Evolutionary conservation across 2,113 vertebrate genomes (phyloP).

Genomic region (Leiothrix lutea): DNA sequence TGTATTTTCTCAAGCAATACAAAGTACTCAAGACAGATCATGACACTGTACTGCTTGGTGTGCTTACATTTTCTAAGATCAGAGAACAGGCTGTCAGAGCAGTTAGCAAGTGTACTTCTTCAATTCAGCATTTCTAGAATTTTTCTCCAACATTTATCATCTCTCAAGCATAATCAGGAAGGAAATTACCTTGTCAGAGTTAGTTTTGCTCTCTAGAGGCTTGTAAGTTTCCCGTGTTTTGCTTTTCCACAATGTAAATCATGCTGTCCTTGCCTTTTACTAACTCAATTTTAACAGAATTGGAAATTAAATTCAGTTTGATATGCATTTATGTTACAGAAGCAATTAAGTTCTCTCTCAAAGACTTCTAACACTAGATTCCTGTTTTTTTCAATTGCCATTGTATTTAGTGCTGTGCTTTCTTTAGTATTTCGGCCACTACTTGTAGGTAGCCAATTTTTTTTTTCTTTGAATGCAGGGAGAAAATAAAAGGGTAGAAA

Average conservation of each 20-base stretch:
- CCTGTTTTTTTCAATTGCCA: neutral
- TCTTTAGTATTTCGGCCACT: neutral
- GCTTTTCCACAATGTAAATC: neutral
- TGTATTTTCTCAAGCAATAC: neutral
- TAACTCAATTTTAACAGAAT: neutral
- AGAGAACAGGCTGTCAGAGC: neutral
- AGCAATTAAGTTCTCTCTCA: neutral
- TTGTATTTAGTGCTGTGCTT: neutral
- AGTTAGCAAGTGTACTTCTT: neutral
- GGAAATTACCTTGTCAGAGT: slow-evolving; percentile 10
- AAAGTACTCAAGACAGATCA: neutral
- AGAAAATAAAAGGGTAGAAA: neutral
- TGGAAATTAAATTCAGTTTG: neutral
- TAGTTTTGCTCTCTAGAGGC: neutral
- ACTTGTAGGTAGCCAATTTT: neutral
- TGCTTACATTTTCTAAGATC: slow-evolving; percentile 7
- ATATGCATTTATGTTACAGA: neutral
- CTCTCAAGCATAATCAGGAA: slow-evolving; percentile 14
- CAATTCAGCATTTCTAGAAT: neutral
- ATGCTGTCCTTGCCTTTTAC: neutral
- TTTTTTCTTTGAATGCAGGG: neutral
- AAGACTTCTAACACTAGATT: neutral
- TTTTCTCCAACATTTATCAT: neutral
- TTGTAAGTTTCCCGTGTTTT: neutral
- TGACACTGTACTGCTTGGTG: neutral